Conservation (phyloP, 2,797 vertebrate genomes). For the Melanotaenia parkinsoni region DNA sequence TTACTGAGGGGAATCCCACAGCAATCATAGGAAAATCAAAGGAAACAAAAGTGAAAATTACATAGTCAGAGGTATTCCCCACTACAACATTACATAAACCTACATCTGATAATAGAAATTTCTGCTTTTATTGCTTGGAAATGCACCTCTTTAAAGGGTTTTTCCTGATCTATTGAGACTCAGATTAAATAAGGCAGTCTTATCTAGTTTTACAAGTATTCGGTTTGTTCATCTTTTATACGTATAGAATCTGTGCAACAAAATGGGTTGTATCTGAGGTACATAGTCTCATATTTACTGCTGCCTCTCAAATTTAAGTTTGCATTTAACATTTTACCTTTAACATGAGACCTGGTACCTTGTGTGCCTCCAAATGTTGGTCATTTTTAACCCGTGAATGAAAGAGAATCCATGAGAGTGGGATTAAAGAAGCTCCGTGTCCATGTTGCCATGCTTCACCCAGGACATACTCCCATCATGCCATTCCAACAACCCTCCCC, state of each 20-base stretch:
- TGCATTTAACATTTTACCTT: neutral
- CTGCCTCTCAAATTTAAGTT: neutral
- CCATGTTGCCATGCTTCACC: conserved; percentile 73
- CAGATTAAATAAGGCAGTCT: neutral
- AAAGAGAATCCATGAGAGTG: conserved; percentile 44
- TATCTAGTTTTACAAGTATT: neutral
- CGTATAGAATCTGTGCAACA: neutral
- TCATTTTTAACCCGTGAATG: neutral
- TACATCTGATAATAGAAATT: too few species aligned
- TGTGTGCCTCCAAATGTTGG: neutral
- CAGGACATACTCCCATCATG: conserved; percentile 62
- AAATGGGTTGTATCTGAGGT: neutral
- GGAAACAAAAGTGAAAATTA: neutral
- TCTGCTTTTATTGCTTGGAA: neutral
- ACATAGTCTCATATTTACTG: neutral
- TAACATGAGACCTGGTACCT: neutral
- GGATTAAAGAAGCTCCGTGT: conserved; percentile 74
- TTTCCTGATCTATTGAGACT: neutral
- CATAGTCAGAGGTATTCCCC: neutral
- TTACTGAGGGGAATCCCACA: neutral
- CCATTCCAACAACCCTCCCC: conserved; percentile 57
- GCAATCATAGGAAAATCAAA: neutral
- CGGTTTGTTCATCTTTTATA: neutral
- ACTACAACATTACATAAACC: neutral
- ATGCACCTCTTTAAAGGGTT: neutral